These are phyloP conservation scores for Trissolcus japonicus DNA, from an alignment of 2,888 invertebrate genomes.

Conservation along the genomic window DNA sequence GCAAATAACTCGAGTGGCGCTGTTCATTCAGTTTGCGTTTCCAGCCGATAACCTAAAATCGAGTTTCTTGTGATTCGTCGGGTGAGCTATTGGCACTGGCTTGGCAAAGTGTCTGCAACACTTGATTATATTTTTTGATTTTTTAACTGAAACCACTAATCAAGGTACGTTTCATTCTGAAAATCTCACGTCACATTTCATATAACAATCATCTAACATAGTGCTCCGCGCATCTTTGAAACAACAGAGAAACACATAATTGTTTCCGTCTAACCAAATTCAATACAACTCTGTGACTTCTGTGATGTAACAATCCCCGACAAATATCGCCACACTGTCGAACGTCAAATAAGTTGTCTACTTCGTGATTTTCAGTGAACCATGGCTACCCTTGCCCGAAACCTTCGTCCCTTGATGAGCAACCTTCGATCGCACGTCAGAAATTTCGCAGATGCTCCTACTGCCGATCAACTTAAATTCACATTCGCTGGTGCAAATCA, in stretches of 20 bases:
- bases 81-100: not conserved
- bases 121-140: not conserved
- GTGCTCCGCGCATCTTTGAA: not conserved
- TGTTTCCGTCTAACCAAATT: slow-evolving; percentile 15
- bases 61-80: not conserved
- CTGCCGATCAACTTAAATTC: slow-evolving; percentile 85
- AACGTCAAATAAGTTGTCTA: slow-evolving; percentile 3
- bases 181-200: not conserved
- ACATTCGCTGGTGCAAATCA: slow-evolving; percentile 94
- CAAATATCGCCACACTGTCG: slow-evolving; percentile 7
- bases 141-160: not conserved
- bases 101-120: slow-evolving; percentile 5
- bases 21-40: no score
- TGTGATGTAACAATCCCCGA: slow-evolving; percentile 28
- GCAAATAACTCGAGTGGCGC: no score
- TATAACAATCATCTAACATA: not conserved
- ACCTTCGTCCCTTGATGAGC: slow-evolving; percentile 68
- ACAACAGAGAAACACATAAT: not conserved
- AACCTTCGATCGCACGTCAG: slow-evolving; percentile 75
- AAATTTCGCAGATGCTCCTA: slow-evolving; percentile 79
- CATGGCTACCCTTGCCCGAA: slow-evolving; percentile 70
- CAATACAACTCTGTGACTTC: slow-evolving; percentile 20
- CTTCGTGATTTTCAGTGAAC: slow-evolving; percentile 22
- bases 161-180: not conserved
- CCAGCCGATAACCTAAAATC: not conserved